These are phyloP conservation scores for Pedionomus torquatus DNA, from an alignment of 2,113 vertebrate genomes.

Conservation along the genomic window DNA sequence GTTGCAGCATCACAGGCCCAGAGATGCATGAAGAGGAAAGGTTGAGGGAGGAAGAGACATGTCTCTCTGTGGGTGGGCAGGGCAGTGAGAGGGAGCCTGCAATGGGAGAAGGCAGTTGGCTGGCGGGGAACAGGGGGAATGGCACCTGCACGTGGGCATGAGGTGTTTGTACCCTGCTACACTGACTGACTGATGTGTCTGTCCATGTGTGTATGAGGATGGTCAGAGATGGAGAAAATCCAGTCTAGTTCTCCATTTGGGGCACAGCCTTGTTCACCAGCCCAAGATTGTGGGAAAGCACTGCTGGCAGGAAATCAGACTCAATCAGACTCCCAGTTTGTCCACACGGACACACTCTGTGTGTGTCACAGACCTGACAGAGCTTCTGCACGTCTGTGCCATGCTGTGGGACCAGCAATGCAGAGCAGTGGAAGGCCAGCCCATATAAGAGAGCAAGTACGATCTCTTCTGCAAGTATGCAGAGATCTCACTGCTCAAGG, in stretches of 20 bases:
- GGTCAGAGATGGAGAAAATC: too few relatives aligned
- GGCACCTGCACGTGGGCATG: not conserved
- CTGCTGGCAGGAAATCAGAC: too few relatives aligned
- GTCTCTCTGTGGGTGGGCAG: too few relatives aligned
- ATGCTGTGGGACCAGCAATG: not conserved
- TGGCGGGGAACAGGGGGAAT: not conserved
- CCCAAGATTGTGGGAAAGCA: too few relatives aligned
- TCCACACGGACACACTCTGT: not conserved
- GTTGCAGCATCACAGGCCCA: not conserved
- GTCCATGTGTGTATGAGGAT: fast-evolving
- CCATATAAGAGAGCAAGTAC: not conserved
- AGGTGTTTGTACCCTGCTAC: not conserved
- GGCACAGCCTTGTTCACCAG: not conserved
- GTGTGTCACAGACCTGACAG: not conserved
- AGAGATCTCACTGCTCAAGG: not conserved
- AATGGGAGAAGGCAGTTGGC: not conserved
- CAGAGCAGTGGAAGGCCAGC: fast-evolving
- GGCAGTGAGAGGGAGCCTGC: too few relatives aligned
- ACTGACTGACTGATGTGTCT: not conserved
- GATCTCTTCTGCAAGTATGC: too few relatives aligned
- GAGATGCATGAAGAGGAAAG: not conserved
- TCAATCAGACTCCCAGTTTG: too few relatives aligned
- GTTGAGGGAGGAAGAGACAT: too few relatives aligned
- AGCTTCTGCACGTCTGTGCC: not conserved
- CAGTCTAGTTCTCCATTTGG: too few relatives aligned